Percentiles rank a stretch among this genome's conserved stretches.
Evolutionary conservation across 1,140 invertebrate genomes (phyloP).

Genomic region (Battus philenor): DNA sequence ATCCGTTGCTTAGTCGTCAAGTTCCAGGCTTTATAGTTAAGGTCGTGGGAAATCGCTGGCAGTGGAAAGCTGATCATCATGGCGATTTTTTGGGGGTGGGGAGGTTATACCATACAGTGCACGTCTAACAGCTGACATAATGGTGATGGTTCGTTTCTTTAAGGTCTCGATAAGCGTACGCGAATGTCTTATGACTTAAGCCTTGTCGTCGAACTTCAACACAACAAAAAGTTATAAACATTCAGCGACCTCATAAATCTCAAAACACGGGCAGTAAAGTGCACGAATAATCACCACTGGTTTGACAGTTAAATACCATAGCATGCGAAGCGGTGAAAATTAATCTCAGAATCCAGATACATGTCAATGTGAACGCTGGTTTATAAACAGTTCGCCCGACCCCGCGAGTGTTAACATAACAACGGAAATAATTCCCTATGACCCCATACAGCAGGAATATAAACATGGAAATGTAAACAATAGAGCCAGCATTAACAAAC

Average conservation of each 20-base stretch:
- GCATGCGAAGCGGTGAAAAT: background rate
- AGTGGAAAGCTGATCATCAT: too few species aligned
- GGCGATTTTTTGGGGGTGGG: too few species aligned
- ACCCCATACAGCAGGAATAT: background rate
- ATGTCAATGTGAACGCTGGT: constrained; percentile 9
- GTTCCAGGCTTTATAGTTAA: too few species aligned
- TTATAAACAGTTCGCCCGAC: constrained; percentile 12
- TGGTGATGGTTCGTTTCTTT: too few species aligned
- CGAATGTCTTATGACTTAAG: background rate
- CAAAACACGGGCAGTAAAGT: background rate
- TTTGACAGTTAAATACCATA: constrained; percentile 4
- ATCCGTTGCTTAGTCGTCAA: too few species aligned
- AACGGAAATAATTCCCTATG: constrained; percentile 4
- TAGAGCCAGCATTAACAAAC: background rate
- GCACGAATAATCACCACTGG: background rate
- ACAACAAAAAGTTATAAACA: background rate
- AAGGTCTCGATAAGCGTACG: too few species aligned
- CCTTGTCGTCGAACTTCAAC: background rate
- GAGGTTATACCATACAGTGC: too few species aligned
- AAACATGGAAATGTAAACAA: background rate
- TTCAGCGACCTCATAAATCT: background rate
- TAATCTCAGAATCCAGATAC: constrained; percentile 4
- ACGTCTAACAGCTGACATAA: too few species aligned
- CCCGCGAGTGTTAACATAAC: constrained; percentile 6
- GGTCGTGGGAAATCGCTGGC: too few species aligned